Base-by-base conservation (phyloP, 2,113 vertebrate species). In the Aythya baeri region DNA sequence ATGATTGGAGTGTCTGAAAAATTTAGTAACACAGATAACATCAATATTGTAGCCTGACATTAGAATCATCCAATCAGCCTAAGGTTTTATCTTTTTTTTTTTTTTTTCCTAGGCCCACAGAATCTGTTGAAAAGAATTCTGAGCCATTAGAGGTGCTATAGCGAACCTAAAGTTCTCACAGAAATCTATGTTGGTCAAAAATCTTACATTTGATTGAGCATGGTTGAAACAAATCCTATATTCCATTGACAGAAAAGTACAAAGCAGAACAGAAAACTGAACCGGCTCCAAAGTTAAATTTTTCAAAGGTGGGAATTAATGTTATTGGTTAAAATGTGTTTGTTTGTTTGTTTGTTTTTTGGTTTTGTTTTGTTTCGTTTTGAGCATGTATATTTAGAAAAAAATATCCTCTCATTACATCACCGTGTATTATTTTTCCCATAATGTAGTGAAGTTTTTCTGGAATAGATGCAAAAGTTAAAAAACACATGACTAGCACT, bases 1-100 rank as follows among this genome's bases (percentile, higher is more conserved):
- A 91, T 88, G 72, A 92, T 13, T 83, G 58, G 32, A 95, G 36
- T 29, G 46, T 80, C 78, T 94, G 90, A 85, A 86, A 86, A 86
- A 91, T 43, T 63, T 85, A 23, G 3, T 77, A 68, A 88, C 82
- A 89, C 34, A 87, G 79, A 80, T 50, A 55, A 21, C 52, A 86
- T 75, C 76, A 79, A n/a, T 75, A 93, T 44, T 54, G 11, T 58
- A 73, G 70, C 46, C 74, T 21, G 11, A 31, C 11, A 86, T 78
- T 88, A 82, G 44, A 86, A 49, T 88, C 32, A 86, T n/a, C 38
- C 15, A 73, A 6, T 54, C 3, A 1, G 38, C 38, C 32, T 86
- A 34, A 44, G 38, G 52, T 92, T 68, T 75, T 54, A 34, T 72
- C 88, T 27, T 2, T 4, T 22, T 55, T 4, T 5, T 31, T 57